These are phyloP conservation scores for Trilocha varians DNA, from an alignment of 2,888 invertebrate species.

Conservation along the genomic window DNA sequence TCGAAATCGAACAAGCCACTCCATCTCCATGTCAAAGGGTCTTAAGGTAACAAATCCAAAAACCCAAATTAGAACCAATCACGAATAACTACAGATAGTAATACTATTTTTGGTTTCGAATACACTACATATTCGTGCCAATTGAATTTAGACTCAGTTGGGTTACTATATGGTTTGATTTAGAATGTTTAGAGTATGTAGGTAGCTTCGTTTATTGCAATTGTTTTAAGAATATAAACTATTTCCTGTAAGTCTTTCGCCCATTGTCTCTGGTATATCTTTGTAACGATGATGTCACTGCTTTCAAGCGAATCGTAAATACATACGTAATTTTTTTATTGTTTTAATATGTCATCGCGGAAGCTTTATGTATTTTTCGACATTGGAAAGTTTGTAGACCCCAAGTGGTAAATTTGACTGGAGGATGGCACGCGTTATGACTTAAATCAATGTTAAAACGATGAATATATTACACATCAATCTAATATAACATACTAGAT, in stretches of 20 bases:
- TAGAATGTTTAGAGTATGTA: constrained; percentile 13
- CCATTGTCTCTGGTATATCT: constrained; percentile 52
- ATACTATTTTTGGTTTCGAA: constrained; percentile 23
- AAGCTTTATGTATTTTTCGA: too few relatives aligned
- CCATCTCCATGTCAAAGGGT: constrained; percentile 40
- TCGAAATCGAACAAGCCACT: constrained; percentile 63
- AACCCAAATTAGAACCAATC: constrained; percentile 54
- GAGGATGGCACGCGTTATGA: too few relatives aligned
- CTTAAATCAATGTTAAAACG: too few relatives aligned
- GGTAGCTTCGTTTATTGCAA: constrained; percentile 44
- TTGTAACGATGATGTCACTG: constrained; percentile 54
- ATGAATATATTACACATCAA: too few relatives aligned
- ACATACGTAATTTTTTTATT: constrained; percentile 8
- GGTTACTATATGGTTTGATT: constrained; percentile 15
- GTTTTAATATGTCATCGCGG: constrained; percentile 10
- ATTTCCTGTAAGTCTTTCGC: constrained; percentile 65
- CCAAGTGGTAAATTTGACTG: too few relatives aligned
- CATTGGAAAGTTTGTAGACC: too few relatives aligned
- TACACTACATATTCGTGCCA: constrained; percentile 5
- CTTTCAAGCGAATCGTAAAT: constrained; percentile 40
- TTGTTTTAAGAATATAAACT: constrained; percentile 63
- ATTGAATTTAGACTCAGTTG: constrained; percentile 17
- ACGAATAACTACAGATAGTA: constrained; percentile 44
- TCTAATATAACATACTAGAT: too few relatives aligned
- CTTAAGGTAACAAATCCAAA: constrained; percentile 40